Evolutionary conservation across 2,113 vertebrate genomes (phyloP), one percentile per base, ranked within the genome.

Genomic region (Cyanistes caeruleus): DNA sequence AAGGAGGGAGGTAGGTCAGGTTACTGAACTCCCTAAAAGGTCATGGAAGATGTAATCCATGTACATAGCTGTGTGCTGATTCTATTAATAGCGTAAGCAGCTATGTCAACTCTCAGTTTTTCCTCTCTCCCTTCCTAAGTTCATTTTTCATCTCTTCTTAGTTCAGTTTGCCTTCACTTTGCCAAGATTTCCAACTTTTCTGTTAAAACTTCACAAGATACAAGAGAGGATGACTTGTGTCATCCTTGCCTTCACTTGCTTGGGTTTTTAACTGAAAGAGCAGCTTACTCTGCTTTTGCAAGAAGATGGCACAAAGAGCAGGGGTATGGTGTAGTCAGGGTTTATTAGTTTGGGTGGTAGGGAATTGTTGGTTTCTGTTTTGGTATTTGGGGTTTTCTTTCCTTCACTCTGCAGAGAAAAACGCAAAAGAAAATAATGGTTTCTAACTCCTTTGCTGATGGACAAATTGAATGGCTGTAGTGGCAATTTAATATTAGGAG

Each of bases 61-160:
- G 41, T 68, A 37, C 44, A 22, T 60, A 91, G 62, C 64, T 25
- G 9, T 28, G 55, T 76, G 67, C 53, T 81, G 68, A 37, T 94
- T 70, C 89, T 95, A 52, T 95, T 91, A 84, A 84, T 76, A 93
- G 58, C 11, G 11, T 70, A 78, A 87, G 69, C 62, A 76, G 77
- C 74, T 85, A 52, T n/a, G 75, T 89, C 73, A 89, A 1, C 58
- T 82, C 85, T 80, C 58, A 73, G n/a, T 91, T 92, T 95, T 95
- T 94, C 63, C 46, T 78, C 44, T 91, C 60, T 94, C 37, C 17
- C 63, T 91, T 72, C 52, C 73, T 5, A 31, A 89, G 73, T 78
- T 78, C 9, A 81, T 84, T 95, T 92, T 81, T 87, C 81, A 60
- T 63, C 52, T 60, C 53, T 67, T 82, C 70, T 55, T 52, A 15